phyloP scores from a whole-genome alignment of 2,888 invertebrate genomes.

The Ormyrus pomaceus region DNA sequence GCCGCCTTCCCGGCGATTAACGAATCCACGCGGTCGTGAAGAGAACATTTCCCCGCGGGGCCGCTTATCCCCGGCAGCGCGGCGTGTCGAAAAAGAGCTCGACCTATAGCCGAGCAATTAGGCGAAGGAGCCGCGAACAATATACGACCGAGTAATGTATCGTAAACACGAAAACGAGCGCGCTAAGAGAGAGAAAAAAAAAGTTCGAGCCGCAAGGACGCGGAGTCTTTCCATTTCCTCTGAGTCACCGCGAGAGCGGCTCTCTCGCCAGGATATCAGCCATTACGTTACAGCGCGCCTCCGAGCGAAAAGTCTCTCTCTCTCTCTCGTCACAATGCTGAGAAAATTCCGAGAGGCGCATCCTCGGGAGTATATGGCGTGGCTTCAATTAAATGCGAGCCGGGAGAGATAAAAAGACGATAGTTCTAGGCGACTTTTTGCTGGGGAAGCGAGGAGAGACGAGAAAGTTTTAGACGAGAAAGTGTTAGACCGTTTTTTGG shows the following conservation, averaged over 20 bases:
- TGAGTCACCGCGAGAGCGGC: conserved; percentile 57
- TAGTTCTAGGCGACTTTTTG: too few species aligned
- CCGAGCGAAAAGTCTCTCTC: not conserved
- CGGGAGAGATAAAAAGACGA: conserved; percentile 3
- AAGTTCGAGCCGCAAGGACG: conserved; percentile 11
- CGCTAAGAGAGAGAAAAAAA: not conserved
- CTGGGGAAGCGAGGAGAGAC: too few species aligned
- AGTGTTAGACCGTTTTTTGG: too few species aligned
- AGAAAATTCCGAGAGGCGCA: conserved; percentile 64
- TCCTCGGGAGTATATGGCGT: conserved; percentile 10
- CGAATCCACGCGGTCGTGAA: conserved; percentile 10
- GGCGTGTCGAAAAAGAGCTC: too few species aligned
- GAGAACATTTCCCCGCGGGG: not conserved
- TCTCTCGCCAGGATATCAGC: conserved; percentile 70
- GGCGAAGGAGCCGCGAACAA: not conserved
- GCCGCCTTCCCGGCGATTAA: conserved; percentile 2
- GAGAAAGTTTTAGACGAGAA: too few species aligned
- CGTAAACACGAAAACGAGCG: conserved; percentile 25
- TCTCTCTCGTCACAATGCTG: conserved; percentile 70
- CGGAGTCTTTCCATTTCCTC: conserved; percentile 40
- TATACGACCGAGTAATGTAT: not conserved
- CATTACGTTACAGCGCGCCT: conserved; percentile 66
- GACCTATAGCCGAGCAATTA: not conserved
- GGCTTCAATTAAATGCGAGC: conserved; percentile 34
- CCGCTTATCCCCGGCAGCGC: too few species aligned